Evolutionary conservation across 2,888 invertebrate genomes (phyloP).

Genomic region (Hydrotaea diabolus): DNA sequence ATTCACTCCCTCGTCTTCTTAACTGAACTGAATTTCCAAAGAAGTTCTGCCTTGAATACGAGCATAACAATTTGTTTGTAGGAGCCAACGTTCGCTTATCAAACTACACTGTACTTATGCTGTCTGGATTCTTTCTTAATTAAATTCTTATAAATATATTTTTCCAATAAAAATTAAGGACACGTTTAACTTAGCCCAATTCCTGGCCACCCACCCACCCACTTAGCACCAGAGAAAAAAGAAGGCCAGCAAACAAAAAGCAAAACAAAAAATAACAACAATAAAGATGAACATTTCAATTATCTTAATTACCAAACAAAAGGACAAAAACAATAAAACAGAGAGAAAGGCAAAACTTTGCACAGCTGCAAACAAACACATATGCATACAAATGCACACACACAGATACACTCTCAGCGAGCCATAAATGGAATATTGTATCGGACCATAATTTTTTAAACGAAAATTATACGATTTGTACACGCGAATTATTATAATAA

Average conservation of each 20-base stretch:
- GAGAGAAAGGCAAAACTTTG: constrained; percentile 4
- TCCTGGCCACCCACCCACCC: not conserved
- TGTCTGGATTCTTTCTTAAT: not conserved
- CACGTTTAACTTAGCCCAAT: constrained; percentile 10
- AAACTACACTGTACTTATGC: no score
- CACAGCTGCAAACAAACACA: not conserved
- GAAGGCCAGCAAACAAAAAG: constrained; percentile 19
- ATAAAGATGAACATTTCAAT: constrained; percentile 30
- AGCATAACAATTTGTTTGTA: no score
- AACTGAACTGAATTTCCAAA: no score
- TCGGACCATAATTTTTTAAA: constrained; percentile 18
- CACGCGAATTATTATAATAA: constrained; percentile 40
- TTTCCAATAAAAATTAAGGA: constrained; percentile 30
- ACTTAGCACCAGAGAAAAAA: not conserved
- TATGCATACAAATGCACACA: not conserved
- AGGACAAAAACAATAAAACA: not conserved
- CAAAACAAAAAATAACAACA: constrained; percentile 1
- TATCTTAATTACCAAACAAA: constrained; percentile 33
- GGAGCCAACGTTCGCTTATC: no score
- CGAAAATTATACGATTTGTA: constrained; percentile 35
- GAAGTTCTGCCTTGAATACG: no score
- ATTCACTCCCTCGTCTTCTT: no score
- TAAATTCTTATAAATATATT: constrained; percentile 12
- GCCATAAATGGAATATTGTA: not conserved
- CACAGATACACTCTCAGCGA: not conserved